Percentiles rank a stretch among this genome's conserved stretches.
Conservation (phyloP, 2,797 vertebrate species). For the Eulemur albifrons region DNA sequence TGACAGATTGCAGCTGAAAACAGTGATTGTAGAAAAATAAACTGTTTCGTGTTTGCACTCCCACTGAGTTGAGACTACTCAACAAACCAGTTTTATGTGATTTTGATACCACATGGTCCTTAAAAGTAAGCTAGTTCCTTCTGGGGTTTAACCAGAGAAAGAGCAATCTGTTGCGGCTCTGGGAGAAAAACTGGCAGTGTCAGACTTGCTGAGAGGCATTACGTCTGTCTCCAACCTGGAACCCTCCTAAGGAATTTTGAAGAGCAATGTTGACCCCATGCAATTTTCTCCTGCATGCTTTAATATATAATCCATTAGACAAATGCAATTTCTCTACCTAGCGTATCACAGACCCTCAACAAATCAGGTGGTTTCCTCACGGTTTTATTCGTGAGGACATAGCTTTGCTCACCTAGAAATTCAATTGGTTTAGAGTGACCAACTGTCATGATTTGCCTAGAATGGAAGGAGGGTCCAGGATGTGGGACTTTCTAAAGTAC, state of each 20-base stretch:
- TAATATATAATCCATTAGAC: not conserved
- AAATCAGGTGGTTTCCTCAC: not conserved
- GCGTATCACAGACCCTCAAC: not conserved
- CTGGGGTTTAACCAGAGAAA: constrained; percentile 40
- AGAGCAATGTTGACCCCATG: not conserved
- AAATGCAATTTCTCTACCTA: not conserved
- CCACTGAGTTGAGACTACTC: constrained; percentile 44
- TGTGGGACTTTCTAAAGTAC: not conserved
- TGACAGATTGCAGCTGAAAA: constrained; percentile 44
- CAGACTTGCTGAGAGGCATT: constrained; percentile 26
- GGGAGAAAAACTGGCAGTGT: not conserved
- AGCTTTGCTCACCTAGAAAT: not conserved
- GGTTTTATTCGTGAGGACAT: not conserved
- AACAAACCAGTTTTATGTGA: constrained; percentile 53
- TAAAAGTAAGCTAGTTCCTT: constrained; percentile 52
- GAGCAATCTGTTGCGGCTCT: not conserved
- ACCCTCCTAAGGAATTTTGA: not conserved
- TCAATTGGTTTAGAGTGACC: not conserved
- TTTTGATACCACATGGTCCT: constrained; percentile 44
- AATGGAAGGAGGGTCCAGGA: not conserved
- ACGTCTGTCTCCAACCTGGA: not conserved
- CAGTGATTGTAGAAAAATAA: constrained; percentile 43
- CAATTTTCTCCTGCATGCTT: not conserved
- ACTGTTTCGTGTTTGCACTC: constrained; percentile 26
- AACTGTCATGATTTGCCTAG: not conserved